Percentiles rank a stretch among this genome's conserved stretches.
Evolutionary conservation across 2,797 vertebrate genomes (phyloP).

Genomic region (Notoglanidium macrostoma): DNA sequence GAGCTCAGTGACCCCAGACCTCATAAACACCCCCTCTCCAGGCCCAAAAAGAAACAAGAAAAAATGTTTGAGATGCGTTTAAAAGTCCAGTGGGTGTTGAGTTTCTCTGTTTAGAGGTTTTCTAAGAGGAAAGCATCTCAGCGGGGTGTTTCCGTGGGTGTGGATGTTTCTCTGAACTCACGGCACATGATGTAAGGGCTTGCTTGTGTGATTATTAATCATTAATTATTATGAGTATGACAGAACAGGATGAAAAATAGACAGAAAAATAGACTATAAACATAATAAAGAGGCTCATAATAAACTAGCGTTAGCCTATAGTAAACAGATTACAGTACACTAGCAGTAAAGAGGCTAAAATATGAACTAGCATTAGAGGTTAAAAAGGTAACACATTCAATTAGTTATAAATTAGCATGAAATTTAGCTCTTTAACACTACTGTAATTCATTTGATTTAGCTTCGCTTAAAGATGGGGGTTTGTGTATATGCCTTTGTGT

Average conservation of each 20-base stretch:
- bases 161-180: background rate
- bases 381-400: background rate
- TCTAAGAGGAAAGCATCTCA: background rate
- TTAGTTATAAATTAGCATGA: background rate
- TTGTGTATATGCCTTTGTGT: background rate
- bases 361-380: background rate
- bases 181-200: background rate
- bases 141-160: background rate
- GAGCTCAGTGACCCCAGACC: background rate
- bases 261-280: background rate
- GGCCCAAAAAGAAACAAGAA: background rate
- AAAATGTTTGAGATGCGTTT: background rate
- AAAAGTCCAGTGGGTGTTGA: background rate
- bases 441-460: background rate
- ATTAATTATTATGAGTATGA: background rate
- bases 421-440: background rate
- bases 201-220: background rate
- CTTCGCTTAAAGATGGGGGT: background rate
- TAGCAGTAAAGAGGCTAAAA: background rate
- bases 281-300: too few relatives aligned
- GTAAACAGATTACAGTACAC: background rate
- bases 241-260: background rate
- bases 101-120: background rate
- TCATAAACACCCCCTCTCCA: conserved; percentile 1
- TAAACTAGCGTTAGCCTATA: background rate